phyloP scores from a whole-genome alignment of 1,140 invertebrate genomes.

The Glomeris maerens region DNA sequence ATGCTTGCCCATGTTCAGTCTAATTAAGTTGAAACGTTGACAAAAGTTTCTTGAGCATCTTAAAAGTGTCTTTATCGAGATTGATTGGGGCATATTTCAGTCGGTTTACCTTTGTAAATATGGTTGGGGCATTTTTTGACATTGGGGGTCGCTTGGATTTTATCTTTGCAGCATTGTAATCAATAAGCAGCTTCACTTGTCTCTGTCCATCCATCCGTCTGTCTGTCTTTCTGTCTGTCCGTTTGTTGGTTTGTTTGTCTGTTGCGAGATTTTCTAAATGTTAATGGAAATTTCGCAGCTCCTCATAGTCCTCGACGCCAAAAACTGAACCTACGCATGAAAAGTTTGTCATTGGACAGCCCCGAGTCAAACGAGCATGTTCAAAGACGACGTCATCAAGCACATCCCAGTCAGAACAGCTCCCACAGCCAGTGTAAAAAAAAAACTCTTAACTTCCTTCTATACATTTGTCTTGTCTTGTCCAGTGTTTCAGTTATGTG shows the following conservation, averaged over 20 bases:
- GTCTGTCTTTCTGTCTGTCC: conserved; percentile 11
- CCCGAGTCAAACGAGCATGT: conserved; percentile 79
- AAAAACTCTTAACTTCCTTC: no score
- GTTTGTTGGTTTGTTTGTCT: not conserved
- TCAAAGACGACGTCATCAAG: conserved; percentile 50
- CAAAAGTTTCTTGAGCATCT: no score
- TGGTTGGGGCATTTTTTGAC: no score
- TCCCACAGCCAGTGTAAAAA: conserved; percentile 35
- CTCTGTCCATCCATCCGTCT: not conserved
- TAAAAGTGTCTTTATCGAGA: no score
- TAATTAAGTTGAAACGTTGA: no score
- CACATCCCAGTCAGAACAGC: conserved; percentile 37
- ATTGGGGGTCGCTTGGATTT: not conserved
- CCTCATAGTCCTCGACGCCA: conserved; percentile 88
- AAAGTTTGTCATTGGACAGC: conserved; percentile 88
- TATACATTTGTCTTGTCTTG: not conserved
- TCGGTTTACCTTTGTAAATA: no score
- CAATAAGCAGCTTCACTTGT: not conserved
- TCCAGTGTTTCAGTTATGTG: not conserved
- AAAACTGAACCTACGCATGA: conserved; percentile 92
- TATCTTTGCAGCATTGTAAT: not conserved
- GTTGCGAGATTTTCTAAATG: no score
- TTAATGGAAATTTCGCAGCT: no score
- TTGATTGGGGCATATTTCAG: no score
- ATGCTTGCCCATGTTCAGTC: no score